Base-by-base conservation (phyloP, 2,888 invertebrate genomes). In the Emmelina monodactyla region DNA sequence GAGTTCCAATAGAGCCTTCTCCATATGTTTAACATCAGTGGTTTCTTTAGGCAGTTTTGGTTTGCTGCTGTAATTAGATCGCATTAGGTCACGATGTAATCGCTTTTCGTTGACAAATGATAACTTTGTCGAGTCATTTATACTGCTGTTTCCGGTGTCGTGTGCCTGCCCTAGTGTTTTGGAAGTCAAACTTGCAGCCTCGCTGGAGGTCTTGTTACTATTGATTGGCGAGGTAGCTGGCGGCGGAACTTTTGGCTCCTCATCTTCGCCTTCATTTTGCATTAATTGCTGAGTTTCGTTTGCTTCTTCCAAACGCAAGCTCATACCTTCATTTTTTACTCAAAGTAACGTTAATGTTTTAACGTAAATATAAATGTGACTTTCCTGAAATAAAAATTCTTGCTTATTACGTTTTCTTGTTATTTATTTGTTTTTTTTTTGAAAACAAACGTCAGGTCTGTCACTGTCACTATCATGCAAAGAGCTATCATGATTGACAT, bases 1-100 rank as follows among this genome's bases (percentile, higher is more conserved):
- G 5, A 97, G 79, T 50, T 94, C 91, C 33, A 97, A 79, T 16
- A 97, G 82, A 1, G 94, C 94, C 55, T 92, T 90, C 65, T 97
- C 97, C 96, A 97, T 97, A 54, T 93, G 89, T 51, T 94, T 87
- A 2, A 97, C 96, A 76, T 97, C 96, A 36, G 95, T 94, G 47
- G 94, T 90, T 85, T 96, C 95, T 83, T 78, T 79, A 83, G 90
- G 75, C 34, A 65, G 60, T 47, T 75, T 78, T 1, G 78, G 73
- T 40, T 63, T 70, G 41, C 60, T 73, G 37, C 58, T 73, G 32
- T 57, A 57, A 38, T 69, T 69, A 0, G 70, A 58, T 14, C 78
- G 65, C 58, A 71, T 65, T 15, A 63, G 49, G 41, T 79, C 79
- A 16, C 72, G 59, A 35, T 78, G 65, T 22, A 70, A 43, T 10